phyloP scores from a whole-genome alignment of 2,888 invertebrate genomes.

The Girardia tigrina region DNA sequence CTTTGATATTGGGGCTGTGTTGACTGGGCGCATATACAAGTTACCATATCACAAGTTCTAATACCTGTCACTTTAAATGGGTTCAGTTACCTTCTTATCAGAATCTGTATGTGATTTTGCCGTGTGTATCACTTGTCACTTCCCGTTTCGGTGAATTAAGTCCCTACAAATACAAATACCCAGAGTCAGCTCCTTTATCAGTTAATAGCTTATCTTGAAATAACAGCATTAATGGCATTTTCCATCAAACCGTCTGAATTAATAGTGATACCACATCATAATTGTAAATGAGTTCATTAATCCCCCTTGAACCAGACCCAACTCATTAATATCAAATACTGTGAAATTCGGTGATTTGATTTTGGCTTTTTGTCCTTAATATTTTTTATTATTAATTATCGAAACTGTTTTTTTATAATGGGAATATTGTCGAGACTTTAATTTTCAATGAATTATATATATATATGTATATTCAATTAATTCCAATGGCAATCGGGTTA shows the following conservation, averaged over 20 bases:
- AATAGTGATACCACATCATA: conserved; percentile 5
- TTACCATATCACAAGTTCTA: conserved; percentile 18
- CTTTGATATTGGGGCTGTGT: conserved; percentile 18
- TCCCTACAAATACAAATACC: conserved; percentile 1
- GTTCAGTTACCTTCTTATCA: conserved; percentile 23
- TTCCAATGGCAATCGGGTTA: too few species aligned
- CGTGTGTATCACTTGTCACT: conserved; percentile 1
- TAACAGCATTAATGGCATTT: conserved; percentile 20
- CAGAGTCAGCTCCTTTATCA: not conserved
- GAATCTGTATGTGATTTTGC: not conserved
- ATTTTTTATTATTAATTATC: too few species aligned
- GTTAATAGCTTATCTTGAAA: conserved; percentile 23
- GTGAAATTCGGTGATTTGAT: too few species aligned
- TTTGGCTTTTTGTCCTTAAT: too few species aligned
- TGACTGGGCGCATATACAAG: not conserved
- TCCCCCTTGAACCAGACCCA: conserved; percentile 21
- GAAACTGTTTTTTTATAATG: too few species aligned
- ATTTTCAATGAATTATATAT: too few species aligned
- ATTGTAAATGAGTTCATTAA: conserved; percentile 8
- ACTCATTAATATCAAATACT: conserved; percentile 1
- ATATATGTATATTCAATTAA: too few species aligned
- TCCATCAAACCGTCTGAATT: conserved; percentile 9
- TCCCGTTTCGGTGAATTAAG: not conserved
- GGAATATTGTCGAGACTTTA: too few species aligned
- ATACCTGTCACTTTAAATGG: conserved; percentile 23